A percentile compares a stretch with the other conserved stretches of the same genome.
Conservation (phyloP, 2,888 invertebrate genomes). For the Drosophila eohydei region DNA sequence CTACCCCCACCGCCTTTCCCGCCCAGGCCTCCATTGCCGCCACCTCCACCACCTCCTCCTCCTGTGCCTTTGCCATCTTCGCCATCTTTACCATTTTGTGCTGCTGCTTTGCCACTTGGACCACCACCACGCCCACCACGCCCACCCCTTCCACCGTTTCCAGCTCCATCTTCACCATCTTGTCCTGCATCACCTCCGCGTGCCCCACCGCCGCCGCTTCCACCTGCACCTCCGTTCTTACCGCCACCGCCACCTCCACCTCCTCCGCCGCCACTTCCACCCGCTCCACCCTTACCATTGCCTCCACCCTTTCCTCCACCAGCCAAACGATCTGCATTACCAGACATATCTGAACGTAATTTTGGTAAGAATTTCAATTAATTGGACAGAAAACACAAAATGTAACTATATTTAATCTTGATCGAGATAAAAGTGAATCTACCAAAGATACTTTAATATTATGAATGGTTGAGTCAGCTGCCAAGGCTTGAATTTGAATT, state of each 20-base stretch:
- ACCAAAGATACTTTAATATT: too few relatives aligned
- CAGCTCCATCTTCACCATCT: slow-evolving; percentile 18
- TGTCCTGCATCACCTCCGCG: slow-evolving; percentile 2
- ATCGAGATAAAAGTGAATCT: background rate
- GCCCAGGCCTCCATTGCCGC: background rate
- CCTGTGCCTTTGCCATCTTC: background rate
- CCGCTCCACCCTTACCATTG: slow-evolving; percentile 1
- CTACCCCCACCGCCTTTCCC: background rate
- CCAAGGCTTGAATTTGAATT: too few relatives aligned
- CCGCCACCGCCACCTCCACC: background rate
- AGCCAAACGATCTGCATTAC: background rate
- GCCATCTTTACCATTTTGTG: slow-evolving; percentile 3
- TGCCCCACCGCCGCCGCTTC: background rate
- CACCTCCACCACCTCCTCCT: background rate
- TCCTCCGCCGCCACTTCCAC: background rate
- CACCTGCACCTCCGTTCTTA: background rate
- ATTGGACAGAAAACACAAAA: slow-evolving; percentile 29
- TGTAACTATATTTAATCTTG: background rate
- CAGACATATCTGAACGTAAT: slow-evolving; percentile 10
- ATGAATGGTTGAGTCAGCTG: too few relatives aligned
- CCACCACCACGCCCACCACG: slow-evolving; percentile 19
- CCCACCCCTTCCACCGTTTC: slow-evolving; percentile 1
- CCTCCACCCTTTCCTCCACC: background rate
- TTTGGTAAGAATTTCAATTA: slow-evolving; percentile 6
- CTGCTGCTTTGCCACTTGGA: slow-evolving; percentile 4